Percentiles rank a stretch among this genome's conserved stretches.
Conservation (phyloP, 2,888 invertebrate genomes). For the Tinea trinotella region DNA sequence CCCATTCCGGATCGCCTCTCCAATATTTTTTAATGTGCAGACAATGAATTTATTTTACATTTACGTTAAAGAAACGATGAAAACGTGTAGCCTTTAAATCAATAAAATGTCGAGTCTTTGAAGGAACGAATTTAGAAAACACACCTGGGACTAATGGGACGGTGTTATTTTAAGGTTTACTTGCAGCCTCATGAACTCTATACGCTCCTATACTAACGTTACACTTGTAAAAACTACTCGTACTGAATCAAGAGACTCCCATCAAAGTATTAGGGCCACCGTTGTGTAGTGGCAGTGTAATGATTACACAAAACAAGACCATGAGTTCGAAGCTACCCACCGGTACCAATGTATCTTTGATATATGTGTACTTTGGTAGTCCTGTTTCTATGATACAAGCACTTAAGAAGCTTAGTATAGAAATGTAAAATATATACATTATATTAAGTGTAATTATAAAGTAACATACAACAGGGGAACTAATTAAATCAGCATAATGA, state of each 20-base stretch:
- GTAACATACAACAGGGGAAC: not conserved
- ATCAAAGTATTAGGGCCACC: no score
- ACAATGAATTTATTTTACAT: not conserved
- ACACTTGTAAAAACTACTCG: no score
- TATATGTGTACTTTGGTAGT: no score
- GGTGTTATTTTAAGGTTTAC: not conserved
- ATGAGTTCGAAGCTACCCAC: no score
- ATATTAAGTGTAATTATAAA: not conserved
- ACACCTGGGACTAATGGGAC: not conserved
- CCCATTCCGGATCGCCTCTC: not conserved
- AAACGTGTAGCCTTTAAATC: not conserved
- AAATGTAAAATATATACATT: no score
- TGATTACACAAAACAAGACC: no score
- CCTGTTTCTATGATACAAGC: no score
- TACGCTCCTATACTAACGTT: no score
- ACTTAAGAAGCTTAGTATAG: no score
- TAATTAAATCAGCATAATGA: slow-evolving; percentile 28
- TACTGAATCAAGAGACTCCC: no score
- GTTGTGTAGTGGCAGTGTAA: no score
- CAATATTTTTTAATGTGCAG: not conserved
- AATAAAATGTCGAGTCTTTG: not conserved
- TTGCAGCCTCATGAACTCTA: not conserved
- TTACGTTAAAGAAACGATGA: not conserved
- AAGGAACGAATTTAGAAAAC: not conserved
- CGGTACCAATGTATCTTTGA: no score